Conservation (phyloP, 2,888 invertebrate species). For the Tipula helvola region DNA sequence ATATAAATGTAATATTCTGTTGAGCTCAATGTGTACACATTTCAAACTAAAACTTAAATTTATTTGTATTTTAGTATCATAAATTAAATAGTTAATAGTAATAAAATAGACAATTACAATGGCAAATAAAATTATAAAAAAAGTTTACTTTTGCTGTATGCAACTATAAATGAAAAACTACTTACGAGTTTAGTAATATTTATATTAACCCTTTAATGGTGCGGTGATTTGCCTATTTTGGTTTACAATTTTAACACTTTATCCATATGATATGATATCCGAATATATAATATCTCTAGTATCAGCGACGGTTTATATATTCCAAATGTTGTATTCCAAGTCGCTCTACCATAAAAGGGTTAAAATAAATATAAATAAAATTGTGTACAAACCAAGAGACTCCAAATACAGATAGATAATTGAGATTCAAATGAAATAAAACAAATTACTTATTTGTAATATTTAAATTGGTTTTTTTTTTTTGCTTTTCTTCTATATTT, state of each 20-base stretch:
- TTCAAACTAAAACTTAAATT: neutral
- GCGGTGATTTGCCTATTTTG: conserved; percentile 4
- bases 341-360: neutral
- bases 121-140: neutral
- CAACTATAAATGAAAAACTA: neutral
- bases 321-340: neutral
- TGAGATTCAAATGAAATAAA: neutral
- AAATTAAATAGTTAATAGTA: neutral
- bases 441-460: conserved; percentile 4
- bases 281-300: neutral
- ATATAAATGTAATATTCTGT: neutral
- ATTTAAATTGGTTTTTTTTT: neutral
- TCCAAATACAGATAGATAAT: neutral
- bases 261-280: neutral
- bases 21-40: neutral
- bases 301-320: no score
- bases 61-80: neutral
- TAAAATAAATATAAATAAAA: neutral
- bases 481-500: neutral
- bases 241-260: neutral
- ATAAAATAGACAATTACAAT: conserved; percentile 4
- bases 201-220: neutral
- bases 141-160: neutral
- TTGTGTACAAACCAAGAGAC: neutral
- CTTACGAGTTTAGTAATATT: neutral